Evolutionary conservation across 2,888 invertebrate species (phyloP), one percentile per base, ranked within the genome.

Genomic region (Zeuzera pyrina): DNA sequence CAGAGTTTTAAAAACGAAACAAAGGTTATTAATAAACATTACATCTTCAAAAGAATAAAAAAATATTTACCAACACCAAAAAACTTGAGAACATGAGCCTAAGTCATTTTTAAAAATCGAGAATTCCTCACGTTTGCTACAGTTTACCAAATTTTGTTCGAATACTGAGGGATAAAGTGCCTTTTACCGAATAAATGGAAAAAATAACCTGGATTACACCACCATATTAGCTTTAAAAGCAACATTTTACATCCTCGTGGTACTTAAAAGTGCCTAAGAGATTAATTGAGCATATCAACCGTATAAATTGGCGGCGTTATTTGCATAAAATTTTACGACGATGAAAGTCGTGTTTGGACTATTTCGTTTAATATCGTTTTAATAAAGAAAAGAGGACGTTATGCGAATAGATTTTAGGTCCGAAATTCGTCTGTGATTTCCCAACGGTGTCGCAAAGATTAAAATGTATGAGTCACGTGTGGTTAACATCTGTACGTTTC

Each of bases 251-350:
- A 25, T 25, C 12, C 7, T 25, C 39, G 49, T 47, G 49, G 49
- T 39, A 44, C 41, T 57, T 55, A 52, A 51, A 55, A 55, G 47
- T 45, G 49, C 55, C 52, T 54, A 47, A 47, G 52, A 53, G 57
- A 57, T 58, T 62, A 65, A 63, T 60, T 59, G 58, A 47, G 52
- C 56, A 56, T 58, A 61, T 61, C 57, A 60, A 52, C 51, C 43
- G 55, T 47, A 57, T 62, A 62, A 60, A 65, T 63, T 60, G 42
- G 41, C 43, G 43, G 41, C 39, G 43, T 49, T 56, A 57, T 67
- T 68, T 60, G 49, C 57, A 61, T 65, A 60, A 58, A 56, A 58
- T 68, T 62, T 60, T 54, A 57, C 52, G 50, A 46, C 48, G 44
- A 39, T 42, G 39, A 53, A 54, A 51, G 43, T 47, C 34, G 35